A percentile compares a stretch with the other conserved stretches of the same genome.
Evolutionary conservation across 1,140 invertebrate genomes (phyloP).

Genomic region (Hyles vespertilio): DNA sequence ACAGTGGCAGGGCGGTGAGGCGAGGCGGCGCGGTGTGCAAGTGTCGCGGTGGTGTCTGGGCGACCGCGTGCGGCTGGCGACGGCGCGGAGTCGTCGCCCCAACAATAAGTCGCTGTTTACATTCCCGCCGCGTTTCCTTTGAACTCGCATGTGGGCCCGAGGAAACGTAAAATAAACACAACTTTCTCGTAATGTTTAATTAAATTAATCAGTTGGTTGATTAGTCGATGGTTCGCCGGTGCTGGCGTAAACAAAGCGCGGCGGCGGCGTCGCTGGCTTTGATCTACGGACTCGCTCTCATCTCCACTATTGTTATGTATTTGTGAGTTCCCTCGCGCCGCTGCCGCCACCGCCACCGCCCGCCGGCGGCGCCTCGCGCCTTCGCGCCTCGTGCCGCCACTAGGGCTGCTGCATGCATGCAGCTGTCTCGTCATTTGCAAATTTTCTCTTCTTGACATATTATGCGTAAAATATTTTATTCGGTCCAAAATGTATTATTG

Average conservation of each 20-base stretch:
- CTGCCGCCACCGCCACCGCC: slow-evolving; percentile 13
- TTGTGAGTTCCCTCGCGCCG: slow-evolving; percentile 37
- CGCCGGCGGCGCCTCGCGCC: slow-evolving; percentile 15
- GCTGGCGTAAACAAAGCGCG: slow-evolving; percentile 56
- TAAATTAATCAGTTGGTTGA: slow-evolving; percentile 74
- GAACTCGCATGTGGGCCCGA: slow-evolving; percentile 71
- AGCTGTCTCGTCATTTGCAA: too few species aligned
- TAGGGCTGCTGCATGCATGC: slow-evolving; percentile 4
- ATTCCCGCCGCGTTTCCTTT: slow-evolving; percentile 64
- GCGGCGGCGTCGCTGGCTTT: slow-evolving; percentile 47
- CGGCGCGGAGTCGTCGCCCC: slow-evolving; percentile 22
- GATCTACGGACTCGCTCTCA: slow-evolving; percentile 51
- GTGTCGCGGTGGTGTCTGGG: too few species aligned
- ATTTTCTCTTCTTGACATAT: too few species aligned
- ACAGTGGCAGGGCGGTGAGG: too few species aligned
- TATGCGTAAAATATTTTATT: too few species aligned
- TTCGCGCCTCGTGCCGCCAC: slow-evolving; percentile 7
- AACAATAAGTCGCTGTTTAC: slow-evolving; percentile 64
- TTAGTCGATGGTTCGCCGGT: slow-evolving; percentile 64
- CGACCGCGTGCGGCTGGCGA: too few species aligned
- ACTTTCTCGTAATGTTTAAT: slow-evolving; percentile 75
- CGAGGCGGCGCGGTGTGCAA: too few species aligned
- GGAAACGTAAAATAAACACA: slow-evolving; percentile 72
- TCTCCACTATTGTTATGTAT: slow-evolving; percentile 50
- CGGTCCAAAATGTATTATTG: too few species aligned